A percentile compares a stretch with the other conserved stretches of the same genome.
Conservation (phyloP, 2,113 vertebrate species). For the Symphodus melops region DNA sequence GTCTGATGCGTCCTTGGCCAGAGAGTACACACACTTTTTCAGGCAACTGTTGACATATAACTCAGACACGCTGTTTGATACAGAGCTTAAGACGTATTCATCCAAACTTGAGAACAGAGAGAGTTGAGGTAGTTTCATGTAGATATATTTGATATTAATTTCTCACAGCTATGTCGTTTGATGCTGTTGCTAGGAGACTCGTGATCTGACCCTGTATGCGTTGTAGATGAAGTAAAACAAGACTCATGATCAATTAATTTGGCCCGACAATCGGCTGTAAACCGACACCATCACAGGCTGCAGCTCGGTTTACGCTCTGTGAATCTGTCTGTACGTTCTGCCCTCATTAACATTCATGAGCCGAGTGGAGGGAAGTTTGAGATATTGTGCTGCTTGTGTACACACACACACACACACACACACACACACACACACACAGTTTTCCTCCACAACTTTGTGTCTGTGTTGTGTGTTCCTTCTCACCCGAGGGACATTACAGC, state of each 20-base stretch:
- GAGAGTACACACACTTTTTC: too few relatives aligned
- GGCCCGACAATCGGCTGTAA: slow-evolving; percentile 30
- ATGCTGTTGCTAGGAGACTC: slow-evolving; percentile 13
- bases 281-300: slow-evolving; percentile 9
- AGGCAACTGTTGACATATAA: too few relatives aligned
- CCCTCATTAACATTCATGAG: slow-evolving; percentile 72
- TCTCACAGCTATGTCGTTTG: background rate
- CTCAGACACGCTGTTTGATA: too few relatives aligned
- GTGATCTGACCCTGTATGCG: slow-evolving; percentile 5
- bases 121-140: background rate
- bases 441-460: slow-evolving; percentile 54
- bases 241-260: slow-evolving; percentile 30
- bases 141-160: background rate
- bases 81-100: too few relatives aligned
- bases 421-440: slow-evolving; percentile 9
- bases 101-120: background rate
- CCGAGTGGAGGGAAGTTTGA: slow-evolving; percentile 59
- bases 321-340: slow-evolving; percentile 32
- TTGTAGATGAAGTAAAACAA: background rate
- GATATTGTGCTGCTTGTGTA: slow-evolving; percentile 61
- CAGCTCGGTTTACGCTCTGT: slow-evolving; percentile 17
- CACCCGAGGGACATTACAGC: slow-evolving; percentile 78
- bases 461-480: slow-evolving; percentile 48
- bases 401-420: slow-evolving; percentile 14
- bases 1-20: too few relatives aligned